Evolutionary conservation across 1,140 invertebrate genomes (phyloP).

Genomic region (Myzus persicae): DNA sequence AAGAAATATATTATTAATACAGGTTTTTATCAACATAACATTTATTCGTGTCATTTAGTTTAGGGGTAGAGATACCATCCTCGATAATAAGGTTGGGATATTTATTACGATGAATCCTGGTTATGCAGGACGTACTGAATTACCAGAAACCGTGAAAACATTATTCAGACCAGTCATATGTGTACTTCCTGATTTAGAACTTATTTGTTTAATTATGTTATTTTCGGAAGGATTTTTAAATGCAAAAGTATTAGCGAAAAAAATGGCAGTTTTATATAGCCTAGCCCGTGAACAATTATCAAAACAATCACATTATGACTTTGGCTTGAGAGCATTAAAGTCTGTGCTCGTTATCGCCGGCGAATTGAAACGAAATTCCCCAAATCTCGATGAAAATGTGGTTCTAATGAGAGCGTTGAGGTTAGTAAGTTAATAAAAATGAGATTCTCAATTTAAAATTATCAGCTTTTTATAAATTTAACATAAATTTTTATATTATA

Average conservation of each 20-base stretch:
- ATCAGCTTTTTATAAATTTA: neutral
- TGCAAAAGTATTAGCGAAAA: conserved; percentile 78
- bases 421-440: conserved; percentile 25
- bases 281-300: conserved; percentile 85
- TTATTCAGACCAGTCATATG: conserved; percentile 89
- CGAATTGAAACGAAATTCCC: conserved; percentile 76
- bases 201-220: conserved; percentile 90
- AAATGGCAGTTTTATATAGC: conserved; percentile 90
- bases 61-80: conserved; percentile 80
- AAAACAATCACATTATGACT: conserved; percentile 93
- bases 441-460: neutral
- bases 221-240: conserved; percentile 80
- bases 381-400: conserved; percentile 80
- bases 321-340: conserved; percentile 87
- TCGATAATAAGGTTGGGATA: conserved; percentile 86
- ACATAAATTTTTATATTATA: neutral
- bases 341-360: conserved; percentile 90
- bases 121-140: conserved; percentile 86
- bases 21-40: neutral
- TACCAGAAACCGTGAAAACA: conserved; percentile 90
- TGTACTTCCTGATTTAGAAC: conserved; percentile 86
- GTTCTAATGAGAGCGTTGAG: conserved; percentile 85
- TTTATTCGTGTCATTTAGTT: conserved; percentile 70
- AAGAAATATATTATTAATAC: neutral
- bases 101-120: conserved; percentile 96